phyloP scores from a whole-genome alignment of 2,797 vertebrate genomes.

The Tokudaia tokunoshimensis region DNA sequence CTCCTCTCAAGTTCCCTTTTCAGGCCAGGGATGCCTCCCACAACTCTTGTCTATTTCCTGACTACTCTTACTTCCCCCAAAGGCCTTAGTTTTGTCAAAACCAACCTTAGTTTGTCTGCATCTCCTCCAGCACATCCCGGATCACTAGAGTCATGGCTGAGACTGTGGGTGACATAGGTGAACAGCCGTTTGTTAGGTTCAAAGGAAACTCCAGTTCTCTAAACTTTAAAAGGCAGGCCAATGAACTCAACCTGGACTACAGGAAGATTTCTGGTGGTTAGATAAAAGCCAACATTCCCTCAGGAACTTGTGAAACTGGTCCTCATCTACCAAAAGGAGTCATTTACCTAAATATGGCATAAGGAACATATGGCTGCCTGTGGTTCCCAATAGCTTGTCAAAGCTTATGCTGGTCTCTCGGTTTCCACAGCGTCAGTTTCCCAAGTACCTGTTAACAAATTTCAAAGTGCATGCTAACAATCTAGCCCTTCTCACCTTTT shows the following conservation, averaged over 20 bases:
- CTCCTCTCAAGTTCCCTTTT: slow-evolving; percentile 6
- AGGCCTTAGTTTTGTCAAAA: neutral
- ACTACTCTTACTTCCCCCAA: neutral
- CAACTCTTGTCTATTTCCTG: neutral
- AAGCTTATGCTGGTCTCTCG: neutral
- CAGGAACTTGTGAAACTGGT: neutral
- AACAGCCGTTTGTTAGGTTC: neutral
- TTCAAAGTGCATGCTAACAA: neutral
- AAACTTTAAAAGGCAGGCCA: neutral
- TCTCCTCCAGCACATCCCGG: neutral
- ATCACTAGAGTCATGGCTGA: neutral
- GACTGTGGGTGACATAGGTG: neutral
- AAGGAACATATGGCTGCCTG: neutral
- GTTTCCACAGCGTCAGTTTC: neutral
- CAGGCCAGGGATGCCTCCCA: too few species aligned
- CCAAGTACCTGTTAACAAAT: neutral
- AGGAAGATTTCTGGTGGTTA: neutral
- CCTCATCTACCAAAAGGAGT: neutral
- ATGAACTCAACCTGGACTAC: neutral
- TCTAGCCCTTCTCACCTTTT: neutral
- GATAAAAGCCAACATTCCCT: neutral
- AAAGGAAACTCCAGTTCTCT: neutral
- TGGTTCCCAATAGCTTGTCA: too few species aligned
- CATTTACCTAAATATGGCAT: neutral
- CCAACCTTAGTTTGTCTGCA: neutral